Base-by-base conservation (phyloP, 2,888 invertebrate genomes). In the Volucella inflata region DNA sequence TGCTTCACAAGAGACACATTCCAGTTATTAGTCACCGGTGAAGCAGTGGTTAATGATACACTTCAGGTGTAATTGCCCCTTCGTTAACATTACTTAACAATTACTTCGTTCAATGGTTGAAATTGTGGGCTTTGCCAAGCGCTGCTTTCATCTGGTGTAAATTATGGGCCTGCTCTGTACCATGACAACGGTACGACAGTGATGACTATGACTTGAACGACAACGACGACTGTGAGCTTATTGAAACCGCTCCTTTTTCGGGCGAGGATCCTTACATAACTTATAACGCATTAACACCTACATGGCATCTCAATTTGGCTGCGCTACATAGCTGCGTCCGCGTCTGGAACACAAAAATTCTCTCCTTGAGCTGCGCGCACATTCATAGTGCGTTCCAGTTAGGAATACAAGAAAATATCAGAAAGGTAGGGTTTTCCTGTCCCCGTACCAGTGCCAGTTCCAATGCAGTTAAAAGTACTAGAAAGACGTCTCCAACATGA, bases 231-330 rank as follows among this genome's bases (percentile, higher is more conserved):
- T 38, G 60, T 44, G 67, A 80, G 72, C 75, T 80, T 80, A 77
- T 85, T 85, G 81, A 77, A 81, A 85, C 85, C 85, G 85, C 85
- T 85, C 85, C 85, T 85, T 85, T 85, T 85, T 77, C 81, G 76
- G 85, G 77, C 72, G 85, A 85, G 85, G 80, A 40, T 81, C 85
- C 85, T 85, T 85, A 85, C 81, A 85, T 85, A 85, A 77, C 81
- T 80, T 85, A 85, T 85, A 81, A 85, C 85, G 85, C 85, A 85
- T 85, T 85, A 85, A 85, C 85, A 85, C 85, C 85, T 85, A 85
- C 85, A 77, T 85, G 85, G 76, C 70, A 81, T 81, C 85, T 85
- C 81, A 85, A 85, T 85, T 81, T 85, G 77, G 78, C 50, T 77
- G 64, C n/a, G 64, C 42, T 51, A 44, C 65, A 51, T 64, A 10